Base-by-base conservation (phyloP, 2,888 invertebrate genomes). In the Amblyjoppa fuscipennis region DNA sequence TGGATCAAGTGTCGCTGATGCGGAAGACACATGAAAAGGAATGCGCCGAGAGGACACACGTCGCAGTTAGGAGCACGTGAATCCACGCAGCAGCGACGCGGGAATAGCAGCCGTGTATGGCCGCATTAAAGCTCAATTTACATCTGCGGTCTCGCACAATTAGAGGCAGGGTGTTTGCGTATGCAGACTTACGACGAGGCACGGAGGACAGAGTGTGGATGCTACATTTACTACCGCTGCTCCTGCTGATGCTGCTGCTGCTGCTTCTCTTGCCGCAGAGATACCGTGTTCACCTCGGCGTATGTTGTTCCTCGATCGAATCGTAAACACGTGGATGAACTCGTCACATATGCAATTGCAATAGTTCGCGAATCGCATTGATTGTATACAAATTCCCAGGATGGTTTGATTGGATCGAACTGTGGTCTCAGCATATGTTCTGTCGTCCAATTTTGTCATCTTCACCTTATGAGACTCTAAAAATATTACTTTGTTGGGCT, bases 121-220 rank as follows among this genome's bases (percentile, higher is more conserved):
- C 83, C 74, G 73, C 83, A 77, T 85, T 85, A 77, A 83, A 83
- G 85, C 85, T 77, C 85, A 85, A 85, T 85, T 85, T 83, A 83
- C 83, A 83, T 85, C 76, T 76, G 76, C 69, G 80, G 76, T 80
- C n/a, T 53, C 49, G 77, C 77, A 74, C 76, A 85, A 85, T 85
- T 85, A 80, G 68, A 76, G 61, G 68, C 83, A 56, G 31, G 73
- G 61, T 49, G 69, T 66, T 81, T 51, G 64, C 74, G 77, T 74
- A 74, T 69, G 80, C 83, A 59, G 78, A 80, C 66, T 85, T 81
- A 83, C 74, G 80, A 77, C 51, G 25, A 45, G 66, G 38, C 31
- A n/a, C 61, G 34, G 16, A 64, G 13, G 34, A 34, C 31, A 16
- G 61, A 64, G 61, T 16, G 61, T 34, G 16, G 34, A 64, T 59